A percentile compares a stretch with the other conserved stretches of the same genome.
phyloP scores from a whole-genome alignment of 1,140 invertebrate species.

The Ips typographus region DNA sequence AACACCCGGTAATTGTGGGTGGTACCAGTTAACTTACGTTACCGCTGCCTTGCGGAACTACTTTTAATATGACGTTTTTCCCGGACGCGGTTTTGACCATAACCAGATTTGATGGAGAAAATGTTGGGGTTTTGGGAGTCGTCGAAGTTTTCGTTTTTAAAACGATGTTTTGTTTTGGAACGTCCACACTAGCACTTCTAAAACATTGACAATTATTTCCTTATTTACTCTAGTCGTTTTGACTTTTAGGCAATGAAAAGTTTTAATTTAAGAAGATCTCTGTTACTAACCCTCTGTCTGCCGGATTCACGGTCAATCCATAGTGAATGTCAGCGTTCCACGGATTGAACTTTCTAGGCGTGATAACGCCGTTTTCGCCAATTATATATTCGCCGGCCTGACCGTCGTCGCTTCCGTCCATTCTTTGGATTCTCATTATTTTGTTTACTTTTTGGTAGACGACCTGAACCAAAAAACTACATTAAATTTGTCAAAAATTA shows the following conservation, averaged over 20 bases:
- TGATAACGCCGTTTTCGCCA: slow-evolving; percentile 40
- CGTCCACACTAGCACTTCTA: background rate
- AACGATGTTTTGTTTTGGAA: background rate
- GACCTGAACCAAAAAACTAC: slow-evolving; percentile 20
- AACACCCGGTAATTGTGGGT: background rate
- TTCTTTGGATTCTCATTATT: slow-evolving; percentile 38
- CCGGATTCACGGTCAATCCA: slow-evolving; percentile 48
- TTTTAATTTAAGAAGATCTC: background rate
- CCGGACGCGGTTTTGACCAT: slow-evolving; percentile 50
- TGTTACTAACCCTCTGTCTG: slow-evolving; percentile 42
- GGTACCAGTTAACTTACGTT: slow-evolving; percentile 21
- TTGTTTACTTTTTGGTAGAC: slow-evolving; percentile 41
- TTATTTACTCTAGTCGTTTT: background rate
- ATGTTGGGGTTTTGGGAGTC: slow-evolving; percentile 27
- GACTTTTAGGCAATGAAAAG: background rate
- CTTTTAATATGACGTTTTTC: slow-evolving; percentile 51
- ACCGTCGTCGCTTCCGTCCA: slow-evolving; percentile 36
- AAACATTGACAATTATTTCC: too few relatives aligned
- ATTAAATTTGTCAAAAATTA: too few relatives aligned
- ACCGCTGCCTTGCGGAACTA: slow-evolving; percentile 46
- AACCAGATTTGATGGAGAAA: slow-evolving; percentile 46
- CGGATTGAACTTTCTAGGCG: slow-evolving; percentile 49
- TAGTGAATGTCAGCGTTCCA: slow-evolving; percentile 53
- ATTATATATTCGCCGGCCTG: slow-evolving; percentile 40
- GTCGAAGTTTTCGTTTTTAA: slow-evolving; percentile 2